Conservation (phyloP, 2,888 invertebrate genomes). For the Apamea epomidion region DNA sequence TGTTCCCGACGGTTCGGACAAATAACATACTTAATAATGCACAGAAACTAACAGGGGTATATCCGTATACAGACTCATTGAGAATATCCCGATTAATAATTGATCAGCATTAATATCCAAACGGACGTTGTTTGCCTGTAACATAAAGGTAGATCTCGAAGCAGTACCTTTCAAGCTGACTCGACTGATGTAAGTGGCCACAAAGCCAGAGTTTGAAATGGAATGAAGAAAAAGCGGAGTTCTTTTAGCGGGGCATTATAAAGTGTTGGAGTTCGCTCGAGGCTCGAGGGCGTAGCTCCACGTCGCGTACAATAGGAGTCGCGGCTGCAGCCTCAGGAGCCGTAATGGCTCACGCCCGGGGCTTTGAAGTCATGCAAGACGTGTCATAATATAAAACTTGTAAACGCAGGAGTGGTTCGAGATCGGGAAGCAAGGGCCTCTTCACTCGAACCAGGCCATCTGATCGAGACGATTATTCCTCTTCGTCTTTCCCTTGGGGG, state of each 20-base stretch:
- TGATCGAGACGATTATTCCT: conserved; percentile 74
- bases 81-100: conserved; percentile 8
- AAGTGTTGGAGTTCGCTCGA: conserved; percentile 17
- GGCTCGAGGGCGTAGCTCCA: conserved; percentile 14
- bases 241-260: conserved; percentile 1
- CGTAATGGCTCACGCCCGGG: conserved; percentile 49
- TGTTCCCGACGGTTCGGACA: background rate
- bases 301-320: conserved; percentile 37
- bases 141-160: background rate
- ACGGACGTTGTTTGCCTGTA: conserved; percentile 5
- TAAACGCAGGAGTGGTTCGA: conserved; percentile 71
- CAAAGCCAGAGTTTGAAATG: background rate
- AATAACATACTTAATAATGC: conserved; percentile 18
- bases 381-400: conserved; percentile 76
- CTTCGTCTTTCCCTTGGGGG: conserved; percentile 54
- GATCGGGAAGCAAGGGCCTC: conserved; percentile 73
- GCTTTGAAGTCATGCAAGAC: conserved; percentile 71
- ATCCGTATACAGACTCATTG: background rate
- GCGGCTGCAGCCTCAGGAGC: conserved; percentile 22
- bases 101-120: conserved; percentile 14
- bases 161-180: background rate
- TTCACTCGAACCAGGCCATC: conserved; percentile 79
- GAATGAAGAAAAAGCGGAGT: conserved; percentile 4
- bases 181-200: conserved; percentile 1
- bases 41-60: background rate